Evolutionary conservation across 1,140 invertebrate species (phyloP).

Genomic region (Temnothorax nylanderi): DNA sequence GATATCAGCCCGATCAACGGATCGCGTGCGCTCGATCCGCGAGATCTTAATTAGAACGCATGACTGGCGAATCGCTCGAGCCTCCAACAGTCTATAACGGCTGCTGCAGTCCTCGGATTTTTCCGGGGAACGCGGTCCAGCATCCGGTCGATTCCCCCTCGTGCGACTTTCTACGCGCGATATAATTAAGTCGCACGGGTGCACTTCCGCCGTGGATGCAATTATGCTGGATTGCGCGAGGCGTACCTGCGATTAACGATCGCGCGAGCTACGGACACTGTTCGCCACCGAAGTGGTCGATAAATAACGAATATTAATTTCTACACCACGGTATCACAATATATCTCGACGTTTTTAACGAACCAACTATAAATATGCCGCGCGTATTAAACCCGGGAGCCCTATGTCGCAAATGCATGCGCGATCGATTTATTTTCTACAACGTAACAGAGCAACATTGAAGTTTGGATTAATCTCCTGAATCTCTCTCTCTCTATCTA

Average conservation of each 20-base stretch:
- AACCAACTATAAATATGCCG: conserved; percentile 29
- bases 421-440: conserved; percentile 26
- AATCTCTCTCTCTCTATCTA: not conserved
- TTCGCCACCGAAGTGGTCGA: conserved; percentile 37
- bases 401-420: not conserved
- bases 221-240: conserved; percentile 60
- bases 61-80: conserved; percentile 71
- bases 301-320: conserved; percentile 64
- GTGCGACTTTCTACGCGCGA: conserved; percentile 51
- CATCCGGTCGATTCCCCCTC: conserved; percentile 64
- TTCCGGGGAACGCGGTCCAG: conserved; percentile 64
- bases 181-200: conserved; percentile 65
- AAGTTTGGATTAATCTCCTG: conserved; percentile 17
- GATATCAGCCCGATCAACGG: conserved; percentile 38
- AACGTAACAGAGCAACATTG: conserved; percentile 3
- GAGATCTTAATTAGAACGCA: conserved; percentile 75
- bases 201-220: conserved; percentile 60
- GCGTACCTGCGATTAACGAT: conserved; percentile 62
- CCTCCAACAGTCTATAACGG: conserved; percentile 19
- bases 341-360: conserved; percentile 34
- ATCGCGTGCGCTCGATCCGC: conserved; percentile 71
- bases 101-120: conserved; percentile 62
- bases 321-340: conserved; percentile 38
- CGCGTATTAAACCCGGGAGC: conserved; percentile 32
- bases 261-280: conserved; percentile 56